Conservation (phyloP, 2,888 invertebrate genomes). For the Aleiodes alternator region DNA sequence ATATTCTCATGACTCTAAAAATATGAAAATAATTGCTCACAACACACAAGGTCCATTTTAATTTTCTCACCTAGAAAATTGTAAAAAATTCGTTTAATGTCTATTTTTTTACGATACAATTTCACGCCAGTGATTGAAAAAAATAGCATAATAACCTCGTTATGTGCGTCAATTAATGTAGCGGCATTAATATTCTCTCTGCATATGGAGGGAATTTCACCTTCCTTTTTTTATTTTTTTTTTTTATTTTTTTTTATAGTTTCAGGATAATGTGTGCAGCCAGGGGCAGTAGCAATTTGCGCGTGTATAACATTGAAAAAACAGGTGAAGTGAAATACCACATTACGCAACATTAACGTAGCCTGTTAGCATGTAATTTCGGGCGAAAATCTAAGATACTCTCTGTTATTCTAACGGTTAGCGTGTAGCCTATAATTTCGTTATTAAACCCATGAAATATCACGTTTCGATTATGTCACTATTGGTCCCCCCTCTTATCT, state of each 20-base stretch:
- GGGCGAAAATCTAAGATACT: constrained; percentile 17
- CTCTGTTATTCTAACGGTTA: background rate
- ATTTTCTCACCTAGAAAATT: background rate
- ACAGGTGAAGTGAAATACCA: constrained; percentile 30
- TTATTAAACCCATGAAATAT: constrained; percentile 29
- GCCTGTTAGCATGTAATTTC: constrained; percentile 29
- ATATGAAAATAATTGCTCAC: too few species aligned
- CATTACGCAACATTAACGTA: constrained; percentile 31
- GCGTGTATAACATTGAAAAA: constrained; percentile 18
- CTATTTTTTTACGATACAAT: constrained; percentile 21
- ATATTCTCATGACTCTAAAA: too few species aligned
- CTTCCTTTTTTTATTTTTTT: background rate
- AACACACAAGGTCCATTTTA: background rate
- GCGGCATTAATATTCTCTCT: constrained; percentile 8
- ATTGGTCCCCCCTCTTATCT: background rate
- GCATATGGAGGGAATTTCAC: constrained; percentile 2
- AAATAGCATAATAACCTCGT: constrained; percentile 7
- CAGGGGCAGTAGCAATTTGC: constrained; percentile 15
- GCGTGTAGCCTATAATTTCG: constrained; percentile 1
- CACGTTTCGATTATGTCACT: constrained; percentile 30
- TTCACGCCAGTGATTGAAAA: constrained; percentile 26
- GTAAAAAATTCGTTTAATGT: background rate
- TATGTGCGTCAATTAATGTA: constrained; percentile 27
- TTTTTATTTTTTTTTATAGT: constrained; percentile 17
- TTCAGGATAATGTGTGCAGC: background rate